These are phyloP conservation scores for Dolichoris vasculosae DNA, from an alignment of 1,140 invertebrate species.

Conservation along the genomic window DNA sequence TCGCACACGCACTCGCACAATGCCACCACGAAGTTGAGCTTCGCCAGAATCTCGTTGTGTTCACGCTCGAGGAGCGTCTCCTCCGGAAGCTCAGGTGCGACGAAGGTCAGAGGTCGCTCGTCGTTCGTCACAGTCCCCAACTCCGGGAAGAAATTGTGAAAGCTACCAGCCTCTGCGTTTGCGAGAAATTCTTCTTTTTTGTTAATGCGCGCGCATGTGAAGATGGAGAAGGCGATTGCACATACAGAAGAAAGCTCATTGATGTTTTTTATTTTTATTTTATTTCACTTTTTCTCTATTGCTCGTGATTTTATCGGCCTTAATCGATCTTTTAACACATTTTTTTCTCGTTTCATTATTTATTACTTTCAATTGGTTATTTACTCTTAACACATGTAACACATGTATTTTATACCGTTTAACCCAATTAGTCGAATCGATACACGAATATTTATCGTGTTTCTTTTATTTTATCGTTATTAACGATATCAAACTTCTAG, in stretches of 20 bases:
- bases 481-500: neutral
- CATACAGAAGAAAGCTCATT: constrained; percentile 17
- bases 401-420: no score
- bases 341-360: neutral
- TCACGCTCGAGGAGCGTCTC: constrained; percentile 95
- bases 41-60: constrained; percentile 95
- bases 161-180: constrained; percentile 76
- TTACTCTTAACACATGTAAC: neutral
- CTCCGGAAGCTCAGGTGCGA: constrained; percentile 93
- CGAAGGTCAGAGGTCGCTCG: constrained; percentile 84
- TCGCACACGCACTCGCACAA: constrained; percentile 93
- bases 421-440: no score
- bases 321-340: neutral
- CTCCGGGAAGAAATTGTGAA: constrained; percentile 77
- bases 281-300: neutral
- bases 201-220: constrained; percentile 23
- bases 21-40: constrained; percentile 93
- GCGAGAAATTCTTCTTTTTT: constrained; percentile 52
- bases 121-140: constrained; percentile 69
- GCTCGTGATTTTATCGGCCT: neutral
- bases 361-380: neutral
- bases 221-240: neutral
- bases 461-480: neutral
- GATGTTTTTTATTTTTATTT: neutral
- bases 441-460: no score